These are phyloP conservation scores for Gallinago media DNA, from an alignment of 2,113 vertebrate genomes.

Conservation along the genomic window DNA sequence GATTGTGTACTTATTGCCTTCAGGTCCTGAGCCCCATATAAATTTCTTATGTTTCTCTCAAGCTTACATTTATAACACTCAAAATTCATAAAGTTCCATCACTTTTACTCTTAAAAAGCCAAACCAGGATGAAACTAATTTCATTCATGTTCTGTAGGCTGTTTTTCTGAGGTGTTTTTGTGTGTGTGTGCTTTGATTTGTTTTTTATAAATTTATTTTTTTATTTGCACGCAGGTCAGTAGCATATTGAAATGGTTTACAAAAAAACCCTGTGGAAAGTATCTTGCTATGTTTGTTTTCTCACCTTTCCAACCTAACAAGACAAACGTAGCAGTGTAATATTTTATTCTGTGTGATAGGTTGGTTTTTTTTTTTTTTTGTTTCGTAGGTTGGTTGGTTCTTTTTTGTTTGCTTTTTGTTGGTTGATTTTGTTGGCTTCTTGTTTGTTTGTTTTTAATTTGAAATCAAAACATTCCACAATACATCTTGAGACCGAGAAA, in stretches of 20 bases:
- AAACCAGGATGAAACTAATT: background rate
- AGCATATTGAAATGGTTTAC: background rate
- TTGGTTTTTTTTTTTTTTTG: no score
- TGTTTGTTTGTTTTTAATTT: background rate
- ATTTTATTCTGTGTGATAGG: background rate
- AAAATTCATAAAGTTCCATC: background rate
- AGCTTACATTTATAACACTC: background rate
- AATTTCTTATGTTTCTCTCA: background rate
- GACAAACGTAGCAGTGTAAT: background rate
- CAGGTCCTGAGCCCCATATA: background rate
- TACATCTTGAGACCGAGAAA: rapidly evolving
- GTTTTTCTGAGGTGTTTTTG: background rate
- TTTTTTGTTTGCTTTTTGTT: background rate
- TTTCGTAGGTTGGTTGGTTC: no score
- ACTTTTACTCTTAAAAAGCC: background rate
- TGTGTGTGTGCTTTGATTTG: background rate
- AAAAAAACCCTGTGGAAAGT: rapidly evolving
- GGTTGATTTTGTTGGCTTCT: no score
- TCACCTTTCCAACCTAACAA: background rate
- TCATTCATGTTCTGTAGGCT: background rate
- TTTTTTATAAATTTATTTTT: background rate
- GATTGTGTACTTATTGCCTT: background rate
- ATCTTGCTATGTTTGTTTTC: background rate
- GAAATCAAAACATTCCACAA: rapidly evolving
- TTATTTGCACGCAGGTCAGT: background rate